A percentile compares a stretch with the other conserved stretches of the same genome.
phyloP scores from a whole-genome alignment of 92 coral and sea anemone species.

The Scolanthus callimorphus region DNA sequence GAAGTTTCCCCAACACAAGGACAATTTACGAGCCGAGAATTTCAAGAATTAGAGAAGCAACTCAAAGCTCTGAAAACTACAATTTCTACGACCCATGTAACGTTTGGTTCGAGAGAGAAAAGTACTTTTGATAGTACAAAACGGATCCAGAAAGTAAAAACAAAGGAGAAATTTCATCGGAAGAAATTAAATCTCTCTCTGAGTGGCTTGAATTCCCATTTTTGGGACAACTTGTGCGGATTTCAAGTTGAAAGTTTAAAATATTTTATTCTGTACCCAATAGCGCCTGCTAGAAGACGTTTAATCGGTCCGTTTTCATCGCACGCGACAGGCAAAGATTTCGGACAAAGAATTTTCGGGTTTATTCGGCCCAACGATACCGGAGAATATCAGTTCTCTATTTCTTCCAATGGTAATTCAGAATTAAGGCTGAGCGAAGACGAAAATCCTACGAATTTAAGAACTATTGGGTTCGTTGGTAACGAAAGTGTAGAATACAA shows the following conservation, averaged over 20 bases:
- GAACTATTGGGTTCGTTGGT: conserved; percentile 64
- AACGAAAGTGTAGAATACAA: conserved; percentile 17
- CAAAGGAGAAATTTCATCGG: no score
- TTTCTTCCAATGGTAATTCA: conserved; percentile 78
- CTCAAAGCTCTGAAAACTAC: no score
- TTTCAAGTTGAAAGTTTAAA: conserved; percentile 53
- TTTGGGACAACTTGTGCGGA: conserved; percentile 65
- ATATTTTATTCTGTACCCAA: conserved; percentile 65
- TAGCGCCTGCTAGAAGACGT: conserved; percentile 45
- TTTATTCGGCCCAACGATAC: conserved; percentile 57
- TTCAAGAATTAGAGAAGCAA: no score
- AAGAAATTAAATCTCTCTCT: no score
- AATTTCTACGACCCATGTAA: no score
- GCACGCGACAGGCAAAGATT: conserved; percentile 35
- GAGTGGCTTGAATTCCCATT: conserved; percentile 40
- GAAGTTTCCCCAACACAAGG: no score
- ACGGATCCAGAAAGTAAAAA: no score
- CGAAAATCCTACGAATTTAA: conserved; percentile 30
- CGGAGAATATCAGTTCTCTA: conserved; percentile 65
- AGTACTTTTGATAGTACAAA: no score
- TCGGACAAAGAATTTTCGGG: conserved; percentile 86
- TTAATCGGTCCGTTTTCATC: conserved; percentile 31
- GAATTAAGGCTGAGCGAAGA: conserved; percentile 88
- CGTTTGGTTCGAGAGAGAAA: no score
- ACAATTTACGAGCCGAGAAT: no score